phyloP scores from a whole-genome alignment of 92 coral and sea anemone species.

The Porites rus region DNA sequence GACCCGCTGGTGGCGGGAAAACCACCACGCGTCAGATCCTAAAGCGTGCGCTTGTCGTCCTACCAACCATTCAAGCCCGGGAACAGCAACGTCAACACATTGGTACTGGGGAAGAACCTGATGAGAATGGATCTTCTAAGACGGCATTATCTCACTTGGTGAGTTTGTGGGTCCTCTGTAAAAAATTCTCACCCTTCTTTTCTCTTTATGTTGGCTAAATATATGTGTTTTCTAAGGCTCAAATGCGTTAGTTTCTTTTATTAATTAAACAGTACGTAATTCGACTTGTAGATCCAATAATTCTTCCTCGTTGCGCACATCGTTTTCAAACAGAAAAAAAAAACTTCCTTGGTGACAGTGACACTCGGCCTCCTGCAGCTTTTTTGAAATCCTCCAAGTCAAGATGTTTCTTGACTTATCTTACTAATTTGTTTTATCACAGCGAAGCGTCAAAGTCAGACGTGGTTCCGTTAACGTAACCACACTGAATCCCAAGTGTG shows the following conservation, averaged over 20 bases:
- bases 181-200: too few relatives aligned
- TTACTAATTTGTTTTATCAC: slow-evolving; percentile 8
- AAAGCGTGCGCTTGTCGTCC: slow-evolving; percentile 82
- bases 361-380: too few relatives aligned
- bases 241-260: too few relatives aligned
- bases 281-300: too few relatives aligned
- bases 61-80: slow-evolving; percentile 79
- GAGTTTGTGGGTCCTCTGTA: neutral
- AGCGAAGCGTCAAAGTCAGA: slow-evolving; percentile 66
- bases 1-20: slow-evolving; percentile 98
- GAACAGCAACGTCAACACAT: slow-evolving; percentile 47
- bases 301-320: too few relatives aligned
- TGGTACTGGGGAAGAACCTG: slow-evolving; percentile 62
- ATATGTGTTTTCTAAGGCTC: too few relatives aligned
- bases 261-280: too few relatives aligned
- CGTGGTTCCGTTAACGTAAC: slow-evolving; percentile 85
- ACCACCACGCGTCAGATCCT: slow-evolving; percentile 91
- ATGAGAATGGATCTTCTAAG: slow-evolving; percentile 49
- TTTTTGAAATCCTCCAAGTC: too few relatives aligned
- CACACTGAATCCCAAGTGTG: slow-evolving; percentile 91
- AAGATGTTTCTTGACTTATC: neutral
- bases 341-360: too few relatives aligned
- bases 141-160: slow-evolving; percentile 10
- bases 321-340: too few relatives aligned
- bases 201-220: too few relatives aligned